phyloP scores from a whole-genome alignment of 1,140 invertebrate species.

The Temnothorax curvispinosus region DNA sequence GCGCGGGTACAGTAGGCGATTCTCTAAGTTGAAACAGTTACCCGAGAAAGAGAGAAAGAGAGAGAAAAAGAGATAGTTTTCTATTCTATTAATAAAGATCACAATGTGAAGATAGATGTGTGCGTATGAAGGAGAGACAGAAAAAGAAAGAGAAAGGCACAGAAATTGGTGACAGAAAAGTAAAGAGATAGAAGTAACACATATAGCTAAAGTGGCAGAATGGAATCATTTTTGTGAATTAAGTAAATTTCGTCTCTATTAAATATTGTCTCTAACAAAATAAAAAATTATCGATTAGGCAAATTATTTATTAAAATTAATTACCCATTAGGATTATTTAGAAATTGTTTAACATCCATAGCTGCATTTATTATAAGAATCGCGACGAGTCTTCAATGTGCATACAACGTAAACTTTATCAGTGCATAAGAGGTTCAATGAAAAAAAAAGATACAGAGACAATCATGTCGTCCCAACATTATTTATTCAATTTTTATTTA shows the following conservation, averaged over 20 bases:
- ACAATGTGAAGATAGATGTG: constrained; percentile 6
- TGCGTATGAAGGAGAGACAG: constrained; percentile 14
- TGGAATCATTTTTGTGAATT: constrained; percentile 1
- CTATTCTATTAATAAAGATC: constrained; percentile 7
- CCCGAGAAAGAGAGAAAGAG: not conserved
- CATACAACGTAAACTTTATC: not conserved
- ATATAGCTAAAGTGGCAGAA: not conserved
- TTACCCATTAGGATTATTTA: not conserved
- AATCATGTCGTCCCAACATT: constrained; percentile 3
- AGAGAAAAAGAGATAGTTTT: not conserved
- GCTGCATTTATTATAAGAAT: not conserved
- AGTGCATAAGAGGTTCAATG: constrained; percentile 5
- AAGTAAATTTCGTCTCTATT: not conserved
- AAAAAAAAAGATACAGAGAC: constrained; percentile 33
- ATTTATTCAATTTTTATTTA: constrained; percentile 50
- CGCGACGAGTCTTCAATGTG: not conserved
- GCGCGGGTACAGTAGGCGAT: constrained; percentile 2
- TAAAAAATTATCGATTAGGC: not conserved
- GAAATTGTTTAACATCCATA: not conserved
- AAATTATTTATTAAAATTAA: not conserved
- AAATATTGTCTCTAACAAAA: not conserved
- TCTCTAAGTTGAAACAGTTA: constrained; percentile 35
- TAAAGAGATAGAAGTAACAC: not conserved
- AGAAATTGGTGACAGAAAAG: constrained; percentile 21
- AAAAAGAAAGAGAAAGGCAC: constrained; percentile 42